Evolutionary conservation across 30 jellyfish, hydroid and myxozoan genomes (phyloP), one percentile per base, ranked within the genome.

Genomic region (Clytia hemisphaerica): DNA sequence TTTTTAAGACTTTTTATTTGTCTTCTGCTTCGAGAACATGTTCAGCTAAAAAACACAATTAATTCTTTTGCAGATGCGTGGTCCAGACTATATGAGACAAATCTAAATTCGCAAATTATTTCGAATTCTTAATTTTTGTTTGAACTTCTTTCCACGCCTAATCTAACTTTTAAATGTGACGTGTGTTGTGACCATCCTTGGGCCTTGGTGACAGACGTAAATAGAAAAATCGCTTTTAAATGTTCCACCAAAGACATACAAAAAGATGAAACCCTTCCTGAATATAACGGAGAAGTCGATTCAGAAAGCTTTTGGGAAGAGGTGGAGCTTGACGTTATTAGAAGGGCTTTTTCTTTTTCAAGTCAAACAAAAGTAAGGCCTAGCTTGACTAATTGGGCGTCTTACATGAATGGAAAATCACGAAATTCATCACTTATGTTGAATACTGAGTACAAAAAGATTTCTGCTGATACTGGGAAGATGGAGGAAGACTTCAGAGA

Each of bases 141-240:
- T 46, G 79, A 71, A 16, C 67, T 76, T 1, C 3, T 73, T 37
- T 36, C 50, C 24, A 28, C 16, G 6, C 71, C 33, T 27, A 9
- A 19, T 19, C 59, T 55, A 12, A 36, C 24, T 14, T 73, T 73
- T 35, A 77, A 62, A 30, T 63, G 91, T 37, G 69, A 49, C 5
- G 59, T 12, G 15, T 65, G 91, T 53, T n/a, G n/a, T n/a, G n/a
- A 18, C 44, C 54, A 47, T 26, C 75, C 91, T 5, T 38, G 47
- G 19, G 45, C 58, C 26, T 69, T 77, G 5, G 66, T 47, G 5
- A 82, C 82, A 1, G 91, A 77, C 54, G 64, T 65, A 12, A 77
- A 77, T 42, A 14, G 82, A 1, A 77, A 77, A 65, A 70, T 77
- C 35, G 75, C 73, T 19, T 77, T 77, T 33, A 65, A 77, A 31